These are phyloP conservation scores for Heterocephalus glaber DNA, from an alignment of 2,113 vertebrate genomes.

Conservation along the genomic window DNA sequence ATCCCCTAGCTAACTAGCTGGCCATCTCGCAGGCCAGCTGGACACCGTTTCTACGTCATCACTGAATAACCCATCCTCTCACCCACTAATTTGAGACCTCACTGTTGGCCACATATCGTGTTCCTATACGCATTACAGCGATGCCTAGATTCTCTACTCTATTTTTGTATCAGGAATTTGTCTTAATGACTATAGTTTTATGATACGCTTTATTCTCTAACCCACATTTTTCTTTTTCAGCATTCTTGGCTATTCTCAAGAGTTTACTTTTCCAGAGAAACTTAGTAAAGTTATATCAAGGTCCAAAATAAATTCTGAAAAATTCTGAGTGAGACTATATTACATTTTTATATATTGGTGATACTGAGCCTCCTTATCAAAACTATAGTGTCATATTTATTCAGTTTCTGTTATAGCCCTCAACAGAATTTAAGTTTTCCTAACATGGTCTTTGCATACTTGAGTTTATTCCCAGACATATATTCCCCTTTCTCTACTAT, in stretches of 20 bases:
- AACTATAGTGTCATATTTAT: background rate
- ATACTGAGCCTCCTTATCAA: background rate
- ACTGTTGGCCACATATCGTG: background rate
- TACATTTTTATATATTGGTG: constrained; percentile 28
- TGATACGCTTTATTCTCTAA: background rate
- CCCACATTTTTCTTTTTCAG: background rate
- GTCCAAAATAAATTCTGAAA: background rate
- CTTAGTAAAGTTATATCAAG: background rate
- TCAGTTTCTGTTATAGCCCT: background rate
- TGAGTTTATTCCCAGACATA: background rate
- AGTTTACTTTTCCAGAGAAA: constrained; percentile 26
- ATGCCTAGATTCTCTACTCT: background rate
- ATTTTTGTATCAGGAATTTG: background rate
- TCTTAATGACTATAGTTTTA: background rate
- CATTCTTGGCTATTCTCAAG: background rate
- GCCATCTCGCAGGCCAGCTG: background rate
- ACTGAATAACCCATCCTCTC: background rate
- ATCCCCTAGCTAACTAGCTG: background rate
- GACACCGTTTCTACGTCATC: background rate
- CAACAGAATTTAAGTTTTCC: background rate
- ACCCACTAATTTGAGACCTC: background rate
- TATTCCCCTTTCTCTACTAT: background rate
- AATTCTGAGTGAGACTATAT: background rate
- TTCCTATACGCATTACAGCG: background rate
- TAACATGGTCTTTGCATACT: background rate